These are phyloP conservation scores for Embiotoca jacksoni DNA, from an alignment of 2,113 vertebrate genomes.

Conservation along the genomic window DNA sequence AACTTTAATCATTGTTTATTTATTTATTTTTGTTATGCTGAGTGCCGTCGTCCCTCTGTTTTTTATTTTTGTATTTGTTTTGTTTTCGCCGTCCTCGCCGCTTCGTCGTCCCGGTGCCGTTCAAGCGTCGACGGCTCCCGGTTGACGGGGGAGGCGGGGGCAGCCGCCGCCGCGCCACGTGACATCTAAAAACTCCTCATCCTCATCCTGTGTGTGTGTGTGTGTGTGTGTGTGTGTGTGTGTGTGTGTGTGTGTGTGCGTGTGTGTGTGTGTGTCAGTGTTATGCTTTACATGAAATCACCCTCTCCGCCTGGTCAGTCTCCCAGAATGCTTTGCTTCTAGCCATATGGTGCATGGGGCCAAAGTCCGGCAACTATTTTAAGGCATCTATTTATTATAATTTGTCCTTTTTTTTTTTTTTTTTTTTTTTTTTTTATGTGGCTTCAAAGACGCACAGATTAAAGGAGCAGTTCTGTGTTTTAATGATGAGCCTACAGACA, in stretches of 20 bases:
- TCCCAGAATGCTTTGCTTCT: slow-evolving; percentile 31
- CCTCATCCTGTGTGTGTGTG: background rate
- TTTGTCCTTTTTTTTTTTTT: background rate
- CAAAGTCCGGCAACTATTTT: slow-evolving; percentile 26
- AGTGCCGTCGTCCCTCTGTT: background rate
- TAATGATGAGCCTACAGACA: too few relatives aligned
- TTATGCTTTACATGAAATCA: background rate
- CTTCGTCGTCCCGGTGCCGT: background rate
- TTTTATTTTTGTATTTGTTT: slow-evolving; percentile 14
- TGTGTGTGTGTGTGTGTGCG: background rate
- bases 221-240: background rate
- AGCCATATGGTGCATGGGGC: slow-evolving; percentile 20
- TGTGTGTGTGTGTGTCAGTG: background rate
- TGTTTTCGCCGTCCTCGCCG: background rate
- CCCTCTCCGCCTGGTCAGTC: background rate
- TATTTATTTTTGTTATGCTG: slow-evolving; percentile 5
- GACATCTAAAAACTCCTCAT: background rate
- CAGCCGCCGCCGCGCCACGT: too few relatives aligned
- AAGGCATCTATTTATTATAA: background rate
- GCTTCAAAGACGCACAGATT: background rate
- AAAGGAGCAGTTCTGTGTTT: background rate
- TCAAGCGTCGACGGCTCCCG: background rate
- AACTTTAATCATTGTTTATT: slow-evolving; percentile 57
- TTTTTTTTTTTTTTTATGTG: background rate
- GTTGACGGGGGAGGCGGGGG: too few relatives aligned